Percentiles rank a stretch among this genome's conserved stretches.
phyloP scores from a whole-genome alignment of 2,113 vertebrate species.

The Dasyprocta punctata region DNA sequence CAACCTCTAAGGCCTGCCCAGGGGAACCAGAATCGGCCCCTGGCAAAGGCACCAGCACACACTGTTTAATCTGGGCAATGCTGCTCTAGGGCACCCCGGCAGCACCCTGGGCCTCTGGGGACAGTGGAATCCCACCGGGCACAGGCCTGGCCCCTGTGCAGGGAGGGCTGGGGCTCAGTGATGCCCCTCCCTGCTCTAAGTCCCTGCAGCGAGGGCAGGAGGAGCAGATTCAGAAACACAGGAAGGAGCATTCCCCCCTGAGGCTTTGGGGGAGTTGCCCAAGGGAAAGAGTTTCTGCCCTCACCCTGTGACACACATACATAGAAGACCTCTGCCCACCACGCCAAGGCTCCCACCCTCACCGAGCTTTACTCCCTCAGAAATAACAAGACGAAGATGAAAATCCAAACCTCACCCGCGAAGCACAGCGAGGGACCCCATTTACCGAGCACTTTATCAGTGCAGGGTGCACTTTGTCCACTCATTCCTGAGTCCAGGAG shows the following conservation, averaged over 20 bases:
- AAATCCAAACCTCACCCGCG: background rate
- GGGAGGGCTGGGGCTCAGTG: background rate
- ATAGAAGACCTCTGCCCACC: background rate
- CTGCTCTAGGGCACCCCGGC: background rate
- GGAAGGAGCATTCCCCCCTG: background rate
- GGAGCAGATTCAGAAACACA: background rate
- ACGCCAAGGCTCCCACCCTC: background rate
- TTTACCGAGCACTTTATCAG: background rate
- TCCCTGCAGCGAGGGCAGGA: background rate
- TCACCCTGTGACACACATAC: background rate
- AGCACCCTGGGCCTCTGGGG: background rate
- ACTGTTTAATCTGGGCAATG: background rate
- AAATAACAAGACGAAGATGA: background rate
- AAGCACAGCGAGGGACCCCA: fast-evolving
- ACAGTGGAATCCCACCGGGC: background rate
- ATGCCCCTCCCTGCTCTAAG: background rate
- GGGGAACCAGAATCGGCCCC: background rate
- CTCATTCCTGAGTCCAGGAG: background rate
- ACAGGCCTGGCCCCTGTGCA: background rate
- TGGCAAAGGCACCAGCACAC: background rate
- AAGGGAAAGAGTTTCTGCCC: background rate
- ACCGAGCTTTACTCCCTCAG: background rate
- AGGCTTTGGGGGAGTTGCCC: background rate
- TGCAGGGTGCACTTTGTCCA: background rate
- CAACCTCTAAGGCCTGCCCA: background rate